A percentile compares a stretch with the other conserved stretches of the same genome.
phyloP scores from a whole-genome alignment of 2,113 vertebrate genomes.

The Mormoops blainvillei region DNA sequence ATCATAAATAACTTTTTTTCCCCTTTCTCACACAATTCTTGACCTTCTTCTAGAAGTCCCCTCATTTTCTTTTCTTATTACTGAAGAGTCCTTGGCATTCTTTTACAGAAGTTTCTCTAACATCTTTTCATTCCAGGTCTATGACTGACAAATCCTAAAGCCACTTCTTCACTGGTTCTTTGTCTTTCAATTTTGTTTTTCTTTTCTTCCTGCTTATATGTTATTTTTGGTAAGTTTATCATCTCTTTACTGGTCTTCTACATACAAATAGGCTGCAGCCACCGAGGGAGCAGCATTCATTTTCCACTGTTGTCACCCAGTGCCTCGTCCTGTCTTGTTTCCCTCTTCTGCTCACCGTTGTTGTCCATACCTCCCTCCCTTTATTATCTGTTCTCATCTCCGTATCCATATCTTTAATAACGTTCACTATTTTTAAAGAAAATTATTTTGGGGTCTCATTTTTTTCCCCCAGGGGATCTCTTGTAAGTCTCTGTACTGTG shows the following conservation, averaged over 20 bases:
- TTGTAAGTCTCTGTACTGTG: background rate
- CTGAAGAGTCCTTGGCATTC: background rate
- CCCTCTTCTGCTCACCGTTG: background rate
- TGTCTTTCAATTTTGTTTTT: background rate
- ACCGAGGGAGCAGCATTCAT: background rate
- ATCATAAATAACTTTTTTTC: background rate
- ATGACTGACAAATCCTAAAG: background rate
- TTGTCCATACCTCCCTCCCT: background rate
- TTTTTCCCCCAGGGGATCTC: background rate
- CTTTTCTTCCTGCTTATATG: background rate
- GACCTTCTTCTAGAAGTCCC: background rate
- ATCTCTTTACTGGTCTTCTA: background rate
- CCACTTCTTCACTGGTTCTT: background rate
- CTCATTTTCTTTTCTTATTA: background rate
- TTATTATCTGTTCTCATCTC: background rate
- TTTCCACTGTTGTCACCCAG: background rate
- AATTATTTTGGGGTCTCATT: background rate
- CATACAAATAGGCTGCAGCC: background rate
- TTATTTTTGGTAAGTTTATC: background rate
- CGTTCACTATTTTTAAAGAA: background rate
- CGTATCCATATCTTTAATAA: background rate
- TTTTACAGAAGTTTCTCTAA: background rate
- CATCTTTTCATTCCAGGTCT: conserved; percentile 18
- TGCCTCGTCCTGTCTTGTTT: background rate
- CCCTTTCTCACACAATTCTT: background rate